phyloP scores from a whole-genome alignment of 2,797 vertebrate species.

The Pyrocephalus nanus region DNA sequence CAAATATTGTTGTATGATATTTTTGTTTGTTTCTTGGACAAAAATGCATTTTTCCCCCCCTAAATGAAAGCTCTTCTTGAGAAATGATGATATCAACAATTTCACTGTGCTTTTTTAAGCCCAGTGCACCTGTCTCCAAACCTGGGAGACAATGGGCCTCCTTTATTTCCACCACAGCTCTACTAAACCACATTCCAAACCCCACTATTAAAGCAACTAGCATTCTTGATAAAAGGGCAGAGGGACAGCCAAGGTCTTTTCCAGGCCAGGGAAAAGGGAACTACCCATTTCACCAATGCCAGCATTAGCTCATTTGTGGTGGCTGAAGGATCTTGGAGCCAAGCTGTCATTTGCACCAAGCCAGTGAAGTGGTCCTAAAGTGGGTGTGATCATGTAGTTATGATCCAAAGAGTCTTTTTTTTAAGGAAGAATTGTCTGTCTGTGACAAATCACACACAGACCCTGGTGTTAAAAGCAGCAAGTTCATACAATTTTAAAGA shows the following conservation, averaged over 20 bases:
- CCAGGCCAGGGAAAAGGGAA: not conserved
- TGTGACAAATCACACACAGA: not conserved
- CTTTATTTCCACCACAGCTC: not conserved
- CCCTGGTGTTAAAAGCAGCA: not conserved
- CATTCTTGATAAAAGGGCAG: not conserved
- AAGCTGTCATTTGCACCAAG: not conserved
- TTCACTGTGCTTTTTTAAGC: not conserved
- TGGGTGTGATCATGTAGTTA: not conserved
- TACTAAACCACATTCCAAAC: not conserved
- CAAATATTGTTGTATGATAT: not conserved
- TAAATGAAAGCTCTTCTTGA: slow-evolving; percentile 31
- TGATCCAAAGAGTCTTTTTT: not conserved
- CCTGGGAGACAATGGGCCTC: not conserved
- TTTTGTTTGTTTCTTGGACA: slow-evolving; percentile 24
- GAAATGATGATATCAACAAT: not conserved
- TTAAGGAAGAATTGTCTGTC: not conserved
- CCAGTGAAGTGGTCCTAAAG: not conserved
- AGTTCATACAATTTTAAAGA: not conserved
- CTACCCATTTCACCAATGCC: not conserved
- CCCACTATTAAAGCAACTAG: not conserved
- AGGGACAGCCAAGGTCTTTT: not conserved
- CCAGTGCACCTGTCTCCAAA: not conserved
- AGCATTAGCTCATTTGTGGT: not conserved
- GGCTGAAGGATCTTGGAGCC: not conserved
- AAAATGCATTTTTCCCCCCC: not conserved